Evolutionary conservation across 2,888 invertebrate genomes (phyloP), one percentile per base, ranked within the genome.

Genomic region (Terebella lapidaria): DNA sequence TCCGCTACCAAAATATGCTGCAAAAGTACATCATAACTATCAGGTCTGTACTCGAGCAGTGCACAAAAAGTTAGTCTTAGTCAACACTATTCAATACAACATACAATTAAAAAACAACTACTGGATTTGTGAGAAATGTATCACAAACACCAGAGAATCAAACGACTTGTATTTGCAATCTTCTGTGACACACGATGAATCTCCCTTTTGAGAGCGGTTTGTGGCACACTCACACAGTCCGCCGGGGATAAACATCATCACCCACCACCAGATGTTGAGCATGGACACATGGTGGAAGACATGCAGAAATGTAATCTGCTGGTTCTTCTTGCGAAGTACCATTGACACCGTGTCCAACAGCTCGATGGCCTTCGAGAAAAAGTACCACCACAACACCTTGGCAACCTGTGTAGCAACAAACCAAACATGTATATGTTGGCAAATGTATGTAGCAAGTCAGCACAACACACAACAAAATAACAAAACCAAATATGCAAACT

Each of bases 181-280:
- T n/a, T n/a, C n/a, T n/a, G n/a, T n/a, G n/a, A n/a, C n/a, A n/a
- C n/a, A n/a, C n/a, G n/a, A n/a, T n/a, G n/a, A n/a, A n/a, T n/a
- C n/a, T n/a, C n/a, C n/a, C n/a, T n/a, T n/a, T n/a, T n/a, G n/a
- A n/a, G n/a, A n/a, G n/a, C n/a, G n/a, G n/a, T n/a, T n/a, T n/a
- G n/a, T 35, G n/a, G n/a, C n/a, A 35, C 10, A 60, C 83, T 87
- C 81, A 93, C 93, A 89, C 46, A 93, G 92, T 56, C 79, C 79
- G 3, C 79, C 78, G 15, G 79, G 79, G 28, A 74, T 76, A 66
- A 78, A 79, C 60, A 73, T 73, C 65, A 75, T 72, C 47, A 93
- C 92, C 91, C 92, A 94, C 94, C 94, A 95, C 92, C 93, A 93
- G 59, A 94, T 86, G 2, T 89, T 87, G 78, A 94, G 91, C 92